Evolutionary conservation across 2,113 vertebrate genomes (phyloP).

Genomic region (Cariama cristata): DNA sequence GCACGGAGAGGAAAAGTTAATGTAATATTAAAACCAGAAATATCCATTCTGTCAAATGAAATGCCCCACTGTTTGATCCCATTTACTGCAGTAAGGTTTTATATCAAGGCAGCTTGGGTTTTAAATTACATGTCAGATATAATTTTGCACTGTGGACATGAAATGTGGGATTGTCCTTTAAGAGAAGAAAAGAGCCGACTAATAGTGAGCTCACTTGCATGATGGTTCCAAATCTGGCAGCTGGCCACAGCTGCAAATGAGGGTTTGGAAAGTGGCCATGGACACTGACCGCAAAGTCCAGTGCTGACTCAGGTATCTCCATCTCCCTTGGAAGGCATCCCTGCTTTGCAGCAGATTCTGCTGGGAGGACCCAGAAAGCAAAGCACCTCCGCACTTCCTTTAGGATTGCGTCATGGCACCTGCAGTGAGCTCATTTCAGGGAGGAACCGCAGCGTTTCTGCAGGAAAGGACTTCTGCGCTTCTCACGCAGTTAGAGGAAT

Average conservation of each 20-base stretch:
- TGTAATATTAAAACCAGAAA: constrained; percentile 64
- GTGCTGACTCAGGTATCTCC: neutral
- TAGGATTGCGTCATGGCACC: fast-evolving
- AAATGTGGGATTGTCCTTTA: constrained; percentile 35
- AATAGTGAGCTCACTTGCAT: neutral
- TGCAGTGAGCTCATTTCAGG: neutral
- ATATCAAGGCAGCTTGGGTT: constrained; percentile 63
- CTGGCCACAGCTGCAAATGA: neutral
- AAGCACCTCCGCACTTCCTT: neutral
- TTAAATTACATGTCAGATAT: constrained; percentile 71
- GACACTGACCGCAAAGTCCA: neutral
- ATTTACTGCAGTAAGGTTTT: constrained; percentile 74
- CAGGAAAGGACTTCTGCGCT: neutral
- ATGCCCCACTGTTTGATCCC: constrained; percentile 71
- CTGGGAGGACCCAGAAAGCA: neutral
- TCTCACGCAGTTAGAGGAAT: neutral
- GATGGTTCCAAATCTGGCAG: neutral
- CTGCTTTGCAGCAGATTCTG: neutral
- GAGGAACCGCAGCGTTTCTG: neutral
- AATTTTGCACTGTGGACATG: constrained; percentile 61
- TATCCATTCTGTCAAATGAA: constrained; percentile 64
- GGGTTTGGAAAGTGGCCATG: neutral
- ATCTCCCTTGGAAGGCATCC: neutral
- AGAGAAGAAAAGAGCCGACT: neutral
- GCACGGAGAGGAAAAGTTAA: constrained; percentile 39